These are phyloP conservation scores for Xestia c-nigrum DNA, from an alignment of 2,888 invertebrate species.

Conservation along the genomic window DNA sequence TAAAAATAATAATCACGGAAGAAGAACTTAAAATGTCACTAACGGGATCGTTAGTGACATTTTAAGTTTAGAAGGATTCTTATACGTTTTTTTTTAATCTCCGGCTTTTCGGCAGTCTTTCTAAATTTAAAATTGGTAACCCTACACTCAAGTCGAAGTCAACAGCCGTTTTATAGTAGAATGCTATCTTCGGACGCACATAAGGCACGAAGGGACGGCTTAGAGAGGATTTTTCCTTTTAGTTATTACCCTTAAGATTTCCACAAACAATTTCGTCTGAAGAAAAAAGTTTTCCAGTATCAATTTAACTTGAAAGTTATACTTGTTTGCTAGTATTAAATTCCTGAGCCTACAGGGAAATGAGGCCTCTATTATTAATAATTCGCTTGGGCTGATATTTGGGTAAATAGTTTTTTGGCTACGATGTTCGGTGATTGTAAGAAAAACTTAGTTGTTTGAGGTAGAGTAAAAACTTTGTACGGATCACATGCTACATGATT, in stretches of 20 bases:
- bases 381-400: conserved; percentile 30
- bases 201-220: conserved; percentile 71
- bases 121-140: neutral
- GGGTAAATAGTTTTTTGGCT: conserved; percentile 26
- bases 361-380: conserved; percentile 51
- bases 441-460: neutral
- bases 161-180: conserved; percentile 68
- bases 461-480: neutral
- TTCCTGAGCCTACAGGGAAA: conserved; percentile 31
- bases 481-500: neutral
- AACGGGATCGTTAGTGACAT: too few relatives aligned
- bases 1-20: too few relatives aligned
- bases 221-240: conserved; percentile 69
- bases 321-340: conserved; percentile 40
- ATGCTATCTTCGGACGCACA: conserved; percentile 70
- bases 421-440: neutral
- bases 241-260: conserved; percentile 71
- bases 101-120: neutral
- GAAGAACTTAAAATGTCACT: too few relatives aligned
- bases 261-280: conserved; percentile 70
- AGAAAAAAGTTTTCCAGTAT: conserved; percentile 41
- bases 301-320: conserved; percentile 49
- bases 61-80: too few relatives aligned
- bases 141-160: conserved; percentile 50
- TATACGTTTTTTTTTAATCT: neutral